phyloP scores from a whole-genome alignment of 2,113 vertebrate species.

The Hyperopisus bebe region DNA sequence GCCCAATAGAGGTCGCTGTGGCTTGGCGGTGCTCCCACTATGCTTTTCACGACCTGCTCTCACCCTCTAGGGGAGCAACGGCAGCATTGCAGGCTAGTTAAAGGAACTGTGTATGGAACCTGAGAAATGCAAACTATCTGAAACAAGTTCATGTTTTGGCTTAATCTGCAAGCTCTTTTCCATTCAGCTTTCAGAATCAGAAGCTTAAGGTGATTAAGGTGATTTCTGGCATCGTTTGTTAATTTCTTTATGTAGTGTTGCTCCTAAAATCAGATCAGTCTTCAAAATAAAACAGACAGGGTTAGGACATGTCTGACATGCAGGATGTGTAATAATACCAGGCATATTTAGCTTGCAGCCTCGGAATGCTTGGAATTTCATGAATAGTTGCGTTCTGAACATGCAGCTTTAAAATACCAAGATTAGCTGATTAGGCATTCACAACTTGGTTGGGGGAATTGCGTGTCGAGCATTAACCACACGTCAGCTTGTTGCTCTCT shows the following conservation, averaged over 20 bases:
- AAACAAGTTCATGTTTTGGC: not conserved
- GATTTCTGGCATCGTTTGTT: not conserved
- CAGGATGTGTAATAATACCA: not conserved
- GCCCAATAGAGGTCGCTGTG: conserved; percentile 35
- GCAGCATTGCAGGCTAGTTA: not conserved
- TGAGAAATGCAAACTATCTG: not conserved
- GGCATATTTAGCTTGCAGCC: not conserved
- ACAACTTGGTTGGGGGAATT: not conserved
- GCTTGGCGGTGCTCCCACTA: not conserved
- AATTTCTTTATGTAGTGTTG: not conserved
- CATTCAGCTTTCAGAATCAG: not conserved
- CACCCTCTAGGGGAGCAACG: not conserved
- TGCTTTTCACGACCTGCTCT: not conserved
- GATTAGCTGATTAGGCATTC: not conserved
- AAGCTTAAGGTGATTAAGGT: not conserved
- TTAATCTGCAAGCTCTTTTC: not conserved
- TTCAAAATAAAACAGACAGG: not conserved
- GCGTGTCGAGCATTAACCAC: not conserved
- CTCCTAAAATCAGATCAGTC: not conserved
- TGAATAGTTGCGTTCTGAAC: not conserved
- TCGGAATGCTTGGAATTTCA: not conserved
- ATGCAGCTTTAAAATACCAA: not conserved
- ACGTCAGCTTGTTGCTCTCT: not conserved
- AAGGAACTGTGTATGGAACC: not conserved
- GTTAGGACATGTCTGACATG: not conserved